Evolutionary conservation across 1,140 invertebrate genomes (phyloP), one percentile per base, ranked within the genome.

Genomic region (Drosophila subpulchrella): DNA sequence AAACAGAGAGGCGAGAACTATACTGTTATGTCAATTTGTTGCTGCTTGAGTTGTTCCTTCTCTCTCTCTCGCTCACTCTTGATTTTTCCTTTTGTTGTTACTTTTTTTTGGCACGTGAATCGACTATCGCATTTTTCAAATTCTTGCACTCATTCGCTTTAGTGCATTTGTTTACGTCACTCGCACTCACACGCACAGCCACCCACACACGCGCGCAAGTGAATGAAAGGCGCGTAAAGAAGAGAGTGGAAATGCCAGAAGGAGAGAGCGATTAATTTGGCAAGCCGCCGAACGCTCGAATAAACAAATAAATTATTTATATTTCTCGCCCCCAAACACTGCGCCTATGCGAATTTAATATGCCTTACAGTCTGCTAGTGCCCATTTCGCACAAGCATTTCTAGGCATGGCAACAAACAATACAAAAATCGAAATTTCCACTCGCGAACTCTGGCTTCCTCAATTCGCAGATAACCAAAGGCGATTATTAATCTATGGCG

Each of bases 131-230:
- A 81, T 84, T 79, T 73, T 76, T 51, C 24, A 48, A 73, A 84
- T 70, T 70, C 50, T 84, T 85, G 62, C 67, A 70, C 55, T 63
- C 39, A 51, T 65, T 63, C 44, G 59, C 66, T 75, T 75, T 62
- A 81, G n/a, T 86, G 58, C 70, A 78, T 88, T 85, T 85, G 75
- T 85, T 85, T 85, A 88, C 82, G 83, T 85, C 82, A 85, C 82
- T 67, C 39, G 39, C 59, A 50, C 58, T 42, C 39, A 66, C 60
- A 39, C 38, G 47, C 73, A 70, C 66, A n/a, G 53, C 47, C 24
- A 61, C 61, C 47, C 50, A 47, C 44, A 51, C 46, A 57, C 46
- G 53, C 42, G 39, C 53, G 13, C 34, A 32, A 30, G 20, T 68
- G 73, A 73, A 81, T 81, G 81, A 62, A 72, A 72, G 74, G 82